Evolutionary conservation across 1,140 invertebrate genomes (phyloP), one percentile per base, ranked within the genome.

Genomic region (Zelostemma sp.): DNA sequence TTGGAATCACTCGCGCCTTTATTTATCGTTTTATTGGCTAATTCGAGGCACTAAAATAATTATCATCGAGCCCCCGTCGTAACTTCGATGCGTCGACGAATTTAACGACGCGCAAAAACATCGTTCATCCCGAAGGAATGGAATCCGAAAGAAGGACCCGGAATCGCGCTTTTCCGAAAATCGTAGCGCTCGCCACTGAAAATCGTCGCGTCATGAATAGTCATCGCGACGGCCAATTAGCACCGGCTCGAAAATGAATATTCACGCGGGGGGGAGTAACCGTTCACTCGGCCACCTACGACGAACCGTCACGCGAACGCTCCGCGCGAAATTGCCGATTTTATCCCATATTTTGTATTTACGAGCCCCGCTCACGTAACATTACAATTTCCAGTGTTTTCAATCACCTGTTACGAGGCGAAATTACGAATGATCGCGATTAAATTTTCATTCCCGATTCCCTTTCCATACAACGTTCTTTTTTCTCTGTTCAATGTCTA

Each of bases 161-260:
- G 17, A 5, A 8, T 17, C 41, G 41, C 14, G 15, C 41, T 18
- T 16, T 43, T 31, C 31, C 49, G 54, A 64, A 59, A 57, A 25
- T 46, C 53, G 2, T 43, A 19, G 43, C 5, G 49, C 5, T 71
- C 55, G 60, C 75, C 73, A 83, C 81, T 82, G 79, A 82, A 83
- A 84, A 83, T 81, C 76, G 76, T 82, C 76, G 80, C 82, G 79
- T 81, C 79, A 82, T 79, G 81, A 82, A 83, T 83, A 84, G 76
- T 82, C 82, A 80, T 82, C 74, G 75, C 74, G 79, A 80, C 77
- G 33, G 78, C 72, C 80, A 84, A 82, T 83, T 83, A 80, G 75
- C 76, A 74, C 54, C 65, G 69, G 69, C 58, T 53, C 60, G 65
- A 71, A 68, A 75, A 79, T 82, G 74, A 81, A 79, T 82, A 81